Conservation (phyloP, 2,888 invertebrate genomes). For the Chesias legatella region DNA sequence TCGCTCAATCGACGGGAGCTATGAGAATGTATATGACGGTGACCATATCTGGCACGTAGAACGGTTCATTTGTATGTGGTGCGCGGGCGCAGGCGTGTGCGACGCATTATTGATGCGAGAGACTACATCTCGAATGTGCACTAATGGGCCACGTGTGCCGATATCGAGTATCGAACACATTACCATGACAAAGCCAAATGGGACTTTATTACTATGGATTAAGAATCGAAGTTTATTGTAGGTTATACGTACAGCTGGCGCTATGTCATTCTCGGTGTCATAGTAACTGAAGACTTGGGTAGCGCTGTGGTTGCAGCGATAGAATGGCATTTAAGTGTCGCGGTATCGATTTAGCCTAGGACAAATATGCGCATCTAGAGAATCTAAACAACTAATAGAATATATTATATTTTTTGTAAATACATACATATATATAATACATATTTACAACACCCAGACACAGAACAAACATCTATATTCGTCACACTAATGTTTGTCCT, state of each 20-base stretch:
- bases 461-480: no score
- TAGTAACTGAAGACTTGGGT: conserved; percentile 3
- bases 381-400: no score
- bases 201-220: conserved; percentile 7
- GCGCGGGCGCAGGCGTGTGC: conserved; percentile 38
- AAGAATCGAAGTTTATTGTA: conserved; percentile 2
- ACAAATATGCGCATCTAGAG: no score
- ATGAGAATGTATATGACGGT: conserved; percentile 22
- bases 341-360: no score
- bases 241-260: conserved; percentile 21
- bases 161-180: conserved; percentile 40
- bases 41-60: conserved; percentile 39
- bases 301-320: no score
- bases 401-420: no score
- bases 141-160: conserved; percentile 59
- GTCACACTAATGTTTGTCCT: no score
- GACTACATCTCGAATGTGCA: conserved; percentile 42
- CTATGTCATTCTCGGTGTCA: conserved; percentile 48
- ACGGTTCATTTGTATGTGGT: conserved; percentile 42
- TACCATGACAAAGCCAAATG: conserved; percentile 10
- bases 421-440: no score
- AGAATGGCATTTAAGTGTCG: no score
- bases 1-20: conserved; percentile 20
- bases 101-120: conserved; percentile 42
- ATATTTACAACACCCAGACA: no score